Conservation (phyloP, 2,797 vertebrate genomes). For the Muscicapa comitata region DNA sequence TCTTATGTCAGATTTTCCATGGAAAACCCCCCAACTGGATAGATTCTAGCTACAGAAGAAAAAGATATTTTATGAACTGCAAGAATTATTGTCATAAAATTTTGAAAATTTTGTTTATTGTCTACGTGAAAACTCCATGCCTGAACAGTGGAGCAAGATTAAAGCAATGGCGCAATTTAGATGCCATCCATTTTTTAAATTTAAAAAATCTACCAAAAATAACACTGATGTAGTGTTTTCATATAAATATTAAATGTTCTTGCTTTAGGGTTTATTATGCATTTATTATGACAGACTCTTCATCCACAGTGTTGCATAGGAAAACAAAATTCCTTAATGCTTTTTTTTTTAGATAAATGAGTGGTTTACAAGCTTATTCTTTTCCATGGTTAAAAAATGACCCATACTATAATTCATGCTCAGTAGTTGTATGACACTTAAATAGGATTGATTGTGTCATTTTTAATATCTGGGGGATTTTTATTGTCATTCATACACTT, state of each 20-base stretch:
- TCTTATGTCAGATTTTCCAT: background rate
- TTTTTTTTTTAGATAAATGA: background rate
- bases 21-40: rapidly evolving
- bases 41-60: background rate
- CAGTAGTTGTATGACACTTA: background rate
- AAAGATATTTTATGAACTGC: background rate
- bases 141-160: background rate
- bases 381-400: background rate
- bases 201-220: background rate
- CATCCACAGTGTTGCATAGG: rapidly evolving
- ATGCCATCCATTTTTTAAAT: background rate
- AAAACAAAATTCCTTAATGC: background rate
- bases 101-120: background rate
- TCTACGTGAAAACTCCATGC: background rate
- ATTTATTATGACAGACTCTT: background rate
- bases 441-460: background rate
- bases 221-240: background rate
- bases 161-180: background rate
- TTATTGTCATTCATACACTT: background rate
- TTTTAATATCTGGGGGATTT: background rate
- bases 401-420: background rate
- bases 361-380: background rate
- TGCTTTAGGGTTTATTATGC: background rate
- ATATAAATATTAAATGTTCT: background rate
- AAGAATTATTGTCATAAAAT: background rate